A percentile compares a stretch with the other conserved stretches of the same genome.
phyloP scores from a whole-genome alignment of 2,888 invertebrate genomes.

The Drosophila tripunctata region DNA sequence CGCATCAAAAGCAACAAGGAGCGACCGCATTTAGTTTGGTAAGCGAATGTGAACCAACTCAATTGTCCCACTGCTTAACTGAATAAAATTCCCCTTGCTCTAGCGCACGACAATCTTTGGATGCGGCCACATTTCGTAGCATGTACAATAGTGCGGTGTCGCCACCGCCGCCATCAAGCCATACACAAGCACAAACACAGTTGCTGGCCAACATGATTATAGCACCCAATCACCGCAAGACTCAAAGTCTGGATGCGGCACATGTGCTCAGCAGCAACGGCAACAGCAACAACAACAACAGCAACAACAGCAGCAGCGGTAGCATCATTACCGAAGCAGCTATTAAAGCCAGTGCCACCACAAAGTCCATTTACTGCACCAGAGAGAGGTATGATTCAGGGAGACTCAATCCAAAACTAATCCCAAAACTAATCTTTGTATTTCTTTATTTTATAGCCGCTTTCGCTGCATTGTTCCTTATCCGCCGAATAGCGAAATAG shows the following conservation, averaged over 20 bases:
- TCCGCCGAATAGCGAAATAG: conserved; percentile 97
- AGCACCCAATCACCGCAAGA: conserved; percentile 88
- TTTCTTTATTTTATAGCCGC: conserved; percentile 83
- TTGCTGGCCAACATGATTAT: conserved; percentile 74
- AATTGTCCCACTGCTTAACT: no score
- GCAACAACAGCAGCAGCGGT: conserved; percentile 20
- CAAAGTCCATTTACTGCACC: conserved; percentile 84
- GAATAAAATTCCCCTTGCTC: no score
- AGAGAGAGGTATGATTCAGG: conserved; percentile 82
- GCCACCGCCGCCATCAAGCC: conserved; percentile 54
- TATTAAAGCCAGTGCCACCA: conserved; percentile 81
- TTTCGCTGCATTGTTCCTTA: conserved; percentile 97
- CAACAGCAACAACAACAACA: conserved; percentile 15
- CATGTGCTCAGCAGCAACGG: conserved; percentile 83
- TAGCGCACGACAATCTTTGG: conserved; percentile 77
- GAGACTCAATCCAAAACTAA: no score
- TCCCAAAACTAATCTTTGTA: not conserved
- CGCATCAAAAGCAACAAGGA: conserved; percentile 88
- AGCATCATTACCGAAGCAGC: conserved; percentile 72
- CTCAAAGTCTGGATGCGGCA: conserved; percentile 91
- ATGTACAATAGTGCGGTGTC: conserved; percentile 62
- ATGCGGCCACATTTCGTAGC: conserved; percentile 71
- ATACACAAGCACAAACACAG: conserved; percentile 49
- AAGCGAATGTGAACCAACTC: conserved; percentile 1
- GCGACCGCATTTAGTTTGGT: conserved; percentile 84